Conservation (phyloP, 2,797 vertebrate genomes). For the Myotis findleyi region DNA sequence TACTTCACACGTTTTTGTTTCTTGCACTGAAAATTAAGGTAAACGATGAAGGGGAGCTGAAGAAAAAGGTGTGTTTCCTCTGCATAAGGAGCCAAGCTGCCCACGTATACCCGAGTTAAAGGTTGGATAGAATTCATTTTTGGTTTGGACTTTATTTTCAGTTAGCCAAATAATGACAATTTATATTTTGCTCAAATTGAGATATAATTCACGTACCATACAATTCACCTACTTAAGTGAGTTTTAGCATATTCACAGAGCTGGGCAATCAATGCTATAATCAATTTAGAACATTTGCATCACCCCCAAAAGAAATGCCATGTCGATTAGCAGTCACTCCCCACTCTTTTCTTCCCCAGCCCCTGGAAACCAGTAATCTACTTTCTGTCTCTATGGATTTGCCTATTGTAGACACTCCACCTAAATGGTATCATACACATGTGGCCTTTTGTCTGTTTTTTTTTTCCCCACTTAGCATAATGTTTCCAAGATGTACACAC, state of each 20-base stretch:
- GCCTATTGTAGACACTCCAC: background rate
- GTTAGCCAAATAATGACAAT: slow-evolving; percentile 20
- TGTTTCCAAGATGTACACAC: background rate
- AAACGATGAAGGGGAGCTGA: background rate
- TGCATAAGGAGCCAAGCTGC: background rate
- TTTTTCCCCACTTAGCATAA: background rate
- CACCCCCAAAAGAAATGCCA: background rate
- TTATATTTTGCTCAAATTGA: background rate
- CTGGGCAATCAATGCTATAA: background rate
- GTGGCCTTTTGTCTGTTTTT: background rate
- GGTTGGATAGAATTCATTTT: background rate
- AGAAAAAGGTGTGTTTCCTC: background rate
- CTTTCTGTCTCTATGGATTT: slow-evolving; percentile 11
- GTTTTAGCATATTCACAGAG: background rate
- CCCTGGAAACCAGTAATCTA: background rate
- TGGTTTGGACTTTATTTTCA: slow-evolving; percentile 57
- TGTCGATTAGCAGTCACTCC: background rate
- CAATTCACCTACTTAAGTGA: background rate
- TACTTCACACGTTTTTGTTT: slow-evolving; percentile 7
- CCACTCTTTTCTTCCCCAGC: background rate
- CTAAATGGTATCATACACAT: background rate
- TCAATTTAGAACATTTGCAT: slow-evolving; percentile 28
- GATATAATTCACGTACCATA: background rate
- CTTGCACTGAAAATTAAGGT: background rate
- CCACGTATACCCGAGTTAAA: background rate